These are phyloP conservation scores for Meganola albula DNA, from an alignment of 2,888 invertebrate genomes.

Conservation along the genomic window DNA sequence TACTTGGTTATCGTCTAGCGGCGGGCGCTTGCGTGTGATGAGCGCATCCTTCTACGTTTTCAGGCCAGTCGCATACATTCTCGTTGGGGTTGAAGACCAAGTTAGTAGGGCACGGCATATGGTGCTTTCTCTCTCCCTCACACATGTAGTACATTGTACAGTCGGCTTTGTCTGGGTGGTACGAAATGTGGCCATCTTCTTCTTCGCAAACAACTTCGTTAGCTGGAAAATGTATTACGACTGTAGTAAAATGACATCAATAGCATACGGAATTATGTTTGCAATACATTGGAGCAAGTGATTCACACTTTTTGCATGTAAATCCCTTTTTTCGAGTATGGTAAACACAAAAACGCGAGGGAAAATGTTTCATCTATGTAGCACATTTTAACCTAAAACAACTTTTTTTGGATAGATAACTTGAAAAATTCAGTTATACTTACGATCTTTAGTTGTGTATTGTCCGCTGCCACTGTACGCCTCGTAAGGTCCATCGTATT, in stretches of 20 bases:
- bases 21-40: conserved; percentile 74
- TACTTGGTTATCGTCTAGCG: conserved; percentile 53
- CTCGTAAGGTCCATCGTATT: conserved; percentile 93
- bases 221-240: conserved; percentile 82
- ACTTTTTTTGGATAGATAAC: no score
- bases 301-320: no score
- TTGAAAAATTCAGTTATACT: no score
- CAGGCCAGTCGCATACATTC: conserved; percentile 97
- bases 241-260: no score
- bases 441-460: conserved; percentile 93
- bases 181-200: conserved; percentile 96
- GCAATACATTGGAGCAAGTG: no score
- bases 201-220: conserved; percentile 93
- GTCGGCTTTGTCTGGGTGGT: conserved; percentile 92
- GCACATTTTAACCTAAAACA: no score
- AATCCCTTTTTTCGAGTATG: no score
- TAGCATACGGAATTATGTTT: no score
- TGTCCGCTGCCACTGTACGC: conserved; percentile 82
- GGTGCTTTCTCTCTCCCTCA: conserved; percentile 95
- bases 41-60: conserved; percentile 91
- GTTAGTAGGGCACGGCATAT: conserved; percentile 96
- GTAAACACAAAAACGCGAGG: no score
- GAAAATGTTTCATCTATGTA: no score
- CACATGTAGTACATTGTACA: conserved; percentile 98
- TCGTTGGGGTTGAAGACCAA: conserved; percentile 95